Base-by-base conservation (phyloP, 2,888 invertebrate genomes). In the Euplagia quadripunctaria region DNA sequence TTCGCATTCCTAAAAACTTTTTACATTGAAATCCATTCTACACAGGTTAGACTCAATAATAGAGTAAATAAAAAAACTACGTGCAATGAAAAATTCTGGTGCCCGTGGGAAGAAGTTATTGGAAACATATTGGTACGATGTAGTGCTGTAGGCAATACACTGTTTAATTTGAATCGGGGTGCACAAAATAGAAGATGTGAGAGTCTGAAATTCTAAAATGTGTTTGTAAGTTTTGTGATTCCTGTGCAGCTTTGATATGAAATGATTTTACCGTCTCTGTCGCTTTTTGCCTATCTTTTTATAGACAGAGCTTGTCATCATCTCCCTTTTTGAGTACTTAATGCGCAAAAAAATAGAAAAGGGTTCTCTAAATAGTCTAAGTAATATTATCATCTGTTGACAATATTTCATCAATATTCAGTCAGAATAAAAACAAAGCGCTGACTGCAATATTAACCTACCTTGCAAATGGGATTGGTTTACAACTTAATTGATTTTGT, bases 101-200 rank as follows among this genome's bases (percentile, higher is more conserved):
- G 79, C 20, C 77, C 80, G 79, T 79, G 83, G 82, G 78, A 76
- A 80, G 74, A 76, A 76, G 76, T 81, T 82, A 77, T 76, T 76
- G 82, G 85, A 84, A 88, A 89, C 88, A 89, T 89, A 86, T 82
- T 81, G 76, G 79, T 78, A 82, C 84, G 82, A 73, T 76, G 83
- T 82, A 80, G 74, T 76, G 83, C 86, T 84, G 74, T 75, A 81
- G 86, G 87, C 87, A 84, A 89, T 89, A 88, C 87, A 83, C 75
- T 81, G 80, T 84, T 82, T 83, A 85, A 86, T 86, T 86, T 81
- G 74, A 70, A 69, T 20, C 12, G n/a, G 46, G 66, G 79, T 74
- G 51, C 68, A 80, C 84, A 69, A 20, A 8, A 75, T 3, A 68
- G 70, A 76, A 2, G 3, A 20, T 58, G 20, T 7, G 16, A 46